Evolutionary conservation across 2,888 invertebrate species (phyloP), one percentile per base, ranked within the genome.

Genomic region (Hanleya hanleyi): DNA sequence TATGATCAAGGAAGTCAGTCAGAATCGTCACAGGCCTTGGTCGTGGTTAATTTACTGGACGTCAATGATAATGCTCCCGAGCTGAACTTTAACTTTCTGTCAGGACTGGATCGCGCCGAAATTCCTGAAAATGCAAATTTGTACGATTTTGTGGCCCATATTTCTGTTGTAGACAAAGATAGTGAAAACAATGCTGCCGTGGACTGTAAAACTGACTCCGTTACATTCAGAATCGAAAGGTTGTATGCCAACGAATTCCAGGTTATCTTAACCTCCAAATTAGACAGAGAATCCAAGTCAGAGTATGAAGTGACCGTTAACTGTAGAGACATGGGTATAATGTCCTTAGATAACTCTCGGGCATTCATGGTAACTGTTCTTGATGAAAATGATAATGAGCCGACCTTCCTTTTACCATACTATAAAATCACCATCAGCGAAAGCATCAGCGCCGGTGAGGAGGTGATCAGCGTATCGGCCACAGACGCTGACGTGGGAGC

Each of bases 31-130:
- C 81, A 84, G 67, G 81, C 84, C 12, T 78, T 76, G 9, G 81
- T 87, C 6, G 80, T 78, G 66, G 78, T 85, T 1, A 82, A 79
- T 32, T 94, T 98, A 9, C 96, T 96, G 85, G 91, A 91, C 74
- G 97, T 97, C 90, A 97, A 97, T 90, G 98, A 98, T 90, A 97
- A 97, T 89, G 97, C 97, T 5, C 97, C 98, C 0, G 93, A 95
- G 33, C 83, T 86, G 22, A 83, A 83, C 68, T 75, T 84, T 26
- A 84, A 84, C 71, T 79, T 85, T 41, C 76, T 86, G 50, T 82
- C 83, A n/a, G 81, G 77, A 35, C 70, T 78, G n/a, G 77, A 81
- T 29, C 76, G 77, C 0, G 85, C 84, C n/a, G 64, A 64, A 36
- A 78, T 87, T 33, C 71, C 80, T 6, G 90, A 89, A 72, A 83